A percentile compares a stretch with the other conserved stretches of the same genome.
Conservation (phyloP, 2,888 invertebrate genomes). For the Sphaerophoria rueppellii region DNA sequence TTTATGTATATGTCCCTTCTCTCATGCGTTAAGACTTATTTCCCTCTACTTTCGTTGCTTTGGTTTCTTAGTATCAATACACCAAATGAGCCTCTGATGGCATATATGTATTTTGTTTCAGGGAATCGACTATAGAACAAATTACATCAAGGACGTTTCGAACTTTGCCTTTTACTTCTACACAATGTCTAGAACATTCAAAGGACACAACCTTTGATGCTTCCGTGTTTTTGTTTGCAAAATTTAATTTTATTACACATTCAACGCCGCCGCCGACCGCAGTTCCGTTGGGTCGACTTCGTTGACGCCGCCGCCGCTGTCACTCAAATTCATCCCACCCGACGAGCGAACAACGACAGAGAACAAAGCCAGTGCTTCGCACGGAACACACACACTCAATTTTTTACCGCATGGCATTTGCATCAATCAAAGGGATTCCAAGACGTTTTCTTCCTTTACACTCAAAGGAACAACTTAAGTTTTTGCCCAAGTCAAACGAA, state of each 20-base stretch:
- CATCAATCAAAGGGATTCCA: slow-evolving; percentile 70
- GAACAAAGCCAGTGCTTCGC: slow-evolving; percentile 10
- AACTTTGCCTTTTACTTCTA: slow-evolving; percentile 44
- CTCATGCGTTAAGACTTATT: slow-evolving; percentile 25
- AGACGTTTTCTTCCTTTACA: slow-evolving; percentile 24
- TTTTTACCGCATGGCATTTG: slow-evolving; percentile 64
- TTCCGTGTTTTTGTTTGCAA: slow-evolving; percentile 8
- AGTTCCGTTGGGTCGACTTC: slow-evolving; percentile 44
- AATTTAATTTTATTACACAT: slow-evolving; percentile 61
- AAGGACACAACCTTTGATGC: neutral
- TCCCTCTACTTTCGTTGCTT: slow-evolving; percentile 20
- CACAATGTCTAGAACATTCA: slow-evolving; percentile 21
- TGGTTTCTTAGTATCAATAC: neutral
- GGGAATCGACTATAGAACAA: slow-evolving; percentile 49
- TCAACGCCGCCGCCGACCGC: slow-evolving; percentile 54
- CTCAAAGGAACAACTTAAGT: slow-evolving; percentile 24
- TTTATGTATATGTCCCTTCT: slow-evolving; percentile 7
- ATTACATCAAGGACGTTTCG: slow-evolving; percentile 66
- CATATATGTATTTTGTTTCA: slow-evolving; percentile 9
- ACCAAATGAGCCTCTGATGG: neutral
- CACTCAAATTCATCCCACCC: slow-evolving; percentile 43
- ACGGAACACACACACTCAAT: slow-evolving; percentile 28
- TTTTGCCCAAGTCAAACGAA: slow-evolving; percentile 9
- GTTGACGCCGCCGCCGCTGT: neutral
- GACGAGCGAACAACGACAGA: slow-evolving; percentile 2